Base-by-base conservation (phyloP, 92 coral and sea anemone genomes). In the Meandrina meandrites region DNA sequence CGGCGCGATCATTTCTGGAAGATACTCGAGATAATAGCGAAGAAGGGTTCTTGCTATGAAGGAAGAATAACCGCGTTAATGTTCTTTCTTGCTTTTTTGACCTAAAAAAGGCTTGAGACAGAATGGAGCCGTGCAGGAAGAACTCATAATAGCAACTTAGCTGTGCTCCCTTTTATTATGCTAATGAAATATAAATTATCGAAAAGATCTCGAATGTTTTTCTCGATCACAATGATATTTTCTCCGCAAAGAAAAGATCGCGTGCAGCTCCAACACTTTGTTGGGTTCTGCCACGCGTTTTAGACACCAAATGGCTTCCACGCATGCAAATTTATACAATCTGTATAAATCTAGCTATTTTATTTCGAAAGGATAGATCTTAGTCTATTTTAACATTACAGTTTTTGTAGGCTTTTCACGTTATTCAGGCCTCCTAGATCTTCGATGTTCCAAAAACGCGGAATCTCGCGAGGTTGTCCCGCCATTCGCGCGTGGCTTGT, bases 111-210 rank as follows among this genome's bases (percentile, higher is more conserved):
- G 80, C 69, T 84, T 27, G 73, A 48, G 87, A 84, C 87, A 36
- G 51, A 74, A 56, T 56, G 72, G 80, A 74, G 72, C 87, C 87
- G 18, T 5, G 24, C 86, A 83, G 79, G 79, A 51, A 71, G 64
- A 45, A 34, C 8, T 72, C 79, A 30, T 51, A 83, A 70, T 48
- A 71, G 86, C 3, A 72, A 71, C 48, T 73, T 47, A 35, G 79
- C 86, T 50, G 40, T n/a, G 35, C 48, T 70, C 48, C 21, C 79
- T 47, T 83, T 72, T 72, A 53, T 83, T 70, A 71, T 74, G 80
- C 18, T 84, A 51, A 73, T 74, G 57, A 3, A 47, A 31, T 53
- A 37, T 32, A 75, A 69, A 42, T 56, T 35, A 24, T 75, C 66
- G 28, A 53, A 84, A 73, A 83, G 70, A 42, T 53, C 45, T 84